Percentiles rank a stretch among this genome's conserved stretches.
Conservation (phyloP, 2,797 vertebrate species). For the Thalassophryne amazonica region DNA sequence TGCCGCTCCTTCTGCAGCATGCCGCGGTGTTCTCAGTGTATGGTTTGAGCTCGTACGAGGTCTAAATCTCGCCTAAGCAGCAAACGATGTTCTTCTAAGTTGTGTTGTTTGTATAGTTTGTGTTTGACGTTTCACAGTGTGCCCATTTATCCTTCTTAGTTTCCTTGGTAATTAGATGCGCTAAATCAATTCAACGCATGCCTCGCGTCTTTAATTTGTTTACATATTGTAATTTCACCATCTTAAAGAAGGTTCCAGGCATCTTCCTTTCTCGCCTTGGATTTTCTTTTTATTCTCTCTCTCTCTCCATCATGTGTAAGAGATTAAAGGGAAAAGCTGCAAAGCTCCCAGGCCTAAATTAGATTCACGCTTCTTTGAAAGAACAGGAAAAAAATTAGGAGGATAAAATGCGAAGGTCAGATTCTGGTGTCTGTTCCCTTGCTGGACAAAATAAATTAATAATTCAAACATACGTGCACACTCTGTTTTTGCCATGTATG, state of each 20-base stretch:
- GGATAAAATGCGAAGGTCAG: conserved; percentile 74
- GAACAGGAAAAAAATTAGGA: conserved; percentile 69
- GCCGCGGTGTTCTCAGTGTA: conserved; percentile 28
- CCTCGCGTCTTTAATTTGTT: conserved; percentile 24
- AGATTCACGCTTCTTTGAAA: conserved; percentile 75
- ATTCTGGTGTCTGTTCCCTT: conserved; percentile 32
- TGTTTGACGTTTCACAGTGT: conserved; percentile 11
- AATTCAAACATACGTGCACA: conserved; percentile 17
- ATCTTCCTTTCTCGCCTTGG: neutral
- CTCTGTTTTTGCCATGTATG: conserved; percentile 18
- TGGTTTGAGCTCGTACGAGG: conserved; percentile 20
- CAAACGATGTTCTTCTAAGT: neutral
- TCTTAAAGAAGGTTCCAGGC: conserved; percentile 16
- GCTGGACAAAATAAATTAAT: conserved; percentile 33
- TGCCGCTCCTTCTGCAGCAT: conserved; percentile 2
- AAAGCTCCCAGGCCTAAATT: conserved; percentile 72
- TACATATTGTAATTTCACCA: conserved; percentile 31
- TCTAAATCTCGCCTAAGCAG: neutral
- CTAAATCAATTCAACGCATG: conserved; percentile 24
- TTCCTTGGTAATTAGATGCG: conserved; percentile 30
- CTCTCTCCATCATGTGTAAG: conserved; percentile 54
- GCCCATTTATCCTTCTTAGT: conserved; percentile 9
- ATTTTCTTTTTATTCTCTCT: conserved; percentile 4
- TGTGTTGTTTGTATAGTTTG: neutral
- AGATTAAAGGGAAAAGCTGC: conserved; percentile 70